Evolutionary conservation across 1,140 invertebrate genomes (phyloP), one percentile per base, ranked within the genome.

Genomic region (Aphelinus certus): DNA sequence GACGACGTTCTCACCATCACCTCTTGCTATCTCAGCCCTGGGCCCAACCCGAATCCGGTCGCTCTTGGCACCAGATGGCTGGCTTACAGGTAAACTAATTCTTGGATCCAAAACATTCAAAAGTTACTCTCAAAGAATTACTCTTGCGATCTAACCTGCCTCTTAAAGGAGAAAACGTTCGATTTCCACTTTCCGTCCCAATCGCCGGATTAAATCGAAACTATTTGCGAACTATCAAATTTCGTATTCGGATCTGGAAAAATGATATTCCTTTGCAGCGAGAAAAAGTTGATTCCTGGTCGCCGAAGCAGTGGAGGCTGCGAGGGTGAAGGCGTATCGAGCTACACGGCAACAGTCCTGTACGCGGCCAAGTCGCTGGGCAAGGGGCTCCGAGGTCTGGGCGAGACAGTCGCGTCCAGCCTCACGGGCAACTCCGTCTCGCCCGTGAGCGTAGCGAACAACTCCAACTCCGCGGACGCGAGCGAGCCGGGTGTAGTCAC

Each of bases 341-440:
- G 96, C 79, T 98, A 98, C 83, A 97, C 97, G 66, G 96, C 97
- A 1, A 97, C 96, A 1, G 95, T 98, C 62, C 91, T 99, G 10
- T 96, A 97, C 87, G 97, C 97, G 43, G 97, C 97, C 43, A 98
- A 98, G 88, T 96, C 93, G 26, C 86, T 96, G 6, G 94, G 94
- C 47, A 95, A 95, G 84, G 95, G 95, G 5, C 83, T 96, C 10
- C 90, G 94, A 2, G 96, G 96, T 65, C 89, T 99, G 73, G 95
- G 97, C n/a, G 97, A 98, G 85, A 96, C 94, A 48, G 95, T 99
- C 10, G 96, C 96, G 0, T 95, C 93, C 75, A 97, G 95, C 82
- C 88, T 98, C 42, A 95, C 95, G 0, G 95, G 95, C 5, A 85
- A 83, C 71, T 85, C 84, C 76, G 88, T 85, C 76, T 87, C 80